A percentile compares a stretch with the other conserved stretches of the same genome.
These are phyloP conservation scores for Ifrita kowaldi DNA, from an alignment of 2,113 vertebrate genomes.

Conservation along the genomic window DNA sequence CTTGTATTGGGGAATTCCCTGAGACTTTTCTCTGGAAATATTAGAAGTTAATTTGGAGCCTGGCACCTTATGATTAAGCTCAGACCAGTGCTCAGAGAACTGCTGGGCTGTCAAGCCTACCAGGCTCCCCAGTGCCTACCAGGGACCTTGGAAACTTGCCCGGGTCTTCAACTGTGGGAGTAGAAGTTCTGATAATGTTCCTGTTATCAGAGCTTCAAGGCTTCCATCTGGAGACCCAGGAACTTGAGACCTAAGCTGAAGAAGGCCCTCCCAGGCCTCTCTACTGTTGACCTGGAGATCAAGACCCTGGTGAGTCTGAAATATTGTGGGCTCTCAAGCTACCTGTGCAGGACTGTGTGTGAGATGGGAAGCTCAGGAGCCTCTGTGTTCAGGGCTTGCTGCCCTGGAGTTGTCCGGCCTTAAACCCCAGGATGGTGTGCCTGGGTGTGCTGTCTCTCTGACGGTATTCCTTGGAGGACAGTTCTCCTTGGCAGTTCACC, in stretches of 20 bases:
- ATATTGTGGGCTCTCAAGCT: neutral
- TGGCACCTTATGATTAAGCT: neutral
- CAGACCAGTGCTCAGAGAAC: neutral
- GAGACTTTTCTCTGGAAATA: neutral
- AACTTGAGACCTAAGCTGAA: neutral
- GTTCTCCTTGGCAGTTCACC: neutral
- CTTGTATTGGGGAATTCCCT: neutral
- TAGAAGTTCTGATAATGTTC: slow-evolving; percentile 19
- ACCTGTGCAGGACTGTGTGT: neutral
- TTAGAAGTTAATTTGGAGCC: neutral
- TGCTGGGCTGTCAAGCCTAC: neutral
- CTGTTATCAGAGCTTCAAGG: slow-evolving; percentile 46
- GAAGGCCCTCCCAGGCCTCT: neutral
- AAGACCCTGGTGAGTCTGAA: neutral
- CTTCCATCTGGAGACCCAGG: slow-evolving; percentile 27
- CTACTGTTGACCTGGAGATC: neutral
- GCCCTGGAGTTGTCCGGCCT: neutral
- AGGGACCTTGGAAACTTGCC: slow-evolving; percentile 53
- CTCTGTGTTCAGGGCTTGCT: neutral
- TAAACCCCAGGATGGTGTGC: neutral
- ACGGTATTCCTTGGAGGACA: neutral
- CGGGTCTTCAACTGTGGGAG: neutral
- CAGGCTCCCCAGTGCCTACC: neutral
- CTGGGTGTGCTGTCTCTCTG: neutral
- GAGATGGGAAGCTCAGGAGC: neutral